A percentile compares a stretch with the other conserved stretches of the same genome.
Evolutionary conservation across 1,140 invertebrate species (phyloP).

Genomic region (Hylyphantes graminicola): DNA sequence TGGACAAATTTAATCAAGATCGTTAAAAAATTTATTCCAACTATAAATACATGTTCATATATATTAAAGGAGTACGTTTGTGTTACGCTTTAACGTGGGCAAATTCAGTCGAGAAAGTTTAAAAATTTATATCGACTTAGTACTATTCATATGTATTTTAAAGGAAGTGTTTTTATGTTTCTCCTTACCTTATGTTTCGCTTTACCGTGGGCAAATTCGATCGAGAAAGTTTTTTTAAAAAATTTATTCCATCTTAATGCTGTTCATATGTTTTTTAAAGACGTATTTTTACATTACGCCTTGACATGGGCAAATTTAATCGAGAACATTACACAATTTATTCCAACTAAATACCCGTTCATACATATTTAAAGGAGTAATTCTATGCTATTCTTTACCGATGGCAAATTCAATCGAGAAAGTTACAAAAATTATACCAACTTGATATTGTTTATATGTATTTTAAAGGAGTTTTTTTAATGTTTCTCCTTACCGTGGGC

Average conservation of each 20-base stretch:
- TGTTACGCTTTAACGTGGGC: too few species aligned
- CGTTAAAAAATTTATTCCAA: too few species aligned
- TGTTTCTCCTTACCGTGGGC: conserved; percentile 56
- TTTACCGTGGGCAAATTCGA: neutral
- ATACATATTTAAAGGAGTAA: neutral
- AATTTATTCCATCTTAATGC: neutral
- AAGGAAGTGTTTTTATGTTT: too few species aligned
- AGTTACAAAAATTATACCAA: neutral
- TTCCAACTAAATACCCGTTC: neutral
- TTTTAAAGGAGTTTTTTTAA: neutral
- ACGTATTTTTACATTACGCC: neutral
- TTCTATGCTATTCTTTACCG: neutral
- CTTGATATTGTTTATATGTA: neutral
- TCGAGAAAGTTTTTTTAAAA: neutral
- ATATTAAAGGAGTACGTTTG: too few species aligned
- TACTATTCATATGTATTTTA: too few species aligned
- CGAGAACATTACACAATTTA: neutral
- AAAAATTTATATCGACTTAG: too few species aligned
- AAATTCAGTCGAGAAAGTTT: too few species aligned
- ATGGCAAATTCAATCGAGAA: neutral
- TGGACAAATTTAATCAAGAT: too few species aligned
- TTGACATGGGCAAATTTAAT: neutral
- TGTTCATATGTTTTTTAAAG: neutral
- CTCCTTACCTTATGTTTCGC: neutral
- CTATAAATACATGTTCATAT: too few species aligned